Conservation (phyloP, 2,113 vertebrate genomes). For the Zootoca vivipara region DNA sequence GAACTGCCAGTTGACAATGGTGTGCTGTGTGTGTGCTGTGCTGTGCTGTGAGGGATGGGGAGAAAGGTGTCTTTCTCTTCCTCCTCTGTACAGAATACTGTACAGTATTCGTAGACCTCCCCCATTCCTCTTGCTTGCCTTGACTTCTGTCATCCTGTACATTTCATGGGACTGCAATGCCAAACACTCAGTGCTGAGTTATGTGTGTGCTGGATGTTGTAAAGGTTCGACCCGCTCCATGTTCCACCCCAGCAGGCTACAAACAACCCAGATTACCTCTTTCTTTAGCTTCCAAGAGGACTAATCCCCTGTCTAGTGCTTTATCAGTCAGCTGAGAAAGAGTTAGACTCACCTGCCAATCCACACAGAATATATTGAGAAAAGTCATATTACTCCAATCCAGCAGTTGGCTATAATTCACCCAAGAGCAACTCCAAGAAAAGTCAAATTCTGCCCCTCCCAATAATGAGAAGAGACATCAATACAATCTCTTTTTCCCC, state of each 20-base stretch:
- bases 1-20: neutral
- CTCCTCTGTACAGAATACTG: conserved; percentile 61
- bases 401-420: conserved; percentile 51
- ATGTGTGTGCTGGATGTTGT: conserved; percentile 43
- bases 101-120: conserved; percentile 62
- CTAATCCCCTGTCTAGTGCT: conserved; percentile 71
- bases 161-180: conserved; percentile 37
- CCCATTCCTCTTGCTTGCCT: conserved; percentile 44
- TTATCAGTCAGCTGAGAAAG: conserved; percentile 73
- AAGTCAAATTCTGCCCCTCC: conserved; percentile 45
- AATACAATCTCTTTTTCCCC: no score
- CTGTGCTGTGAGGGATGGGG: neutral
- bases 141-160: conserved; percentile 34
- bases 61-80: neutral
- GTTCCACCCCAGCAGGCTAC: conserved; percentile 66
- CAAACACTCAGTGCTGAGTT: conserved; percentile 47
- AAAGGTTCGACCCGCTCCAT: conserved; percentile 60
- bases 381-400: conserved; percentile 45
- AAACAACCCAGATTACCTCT: conserved; percentile 71
- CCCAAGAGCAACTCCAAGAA: conserved; percentile 29
- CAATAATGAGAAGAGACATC: conserved; percentile 35
- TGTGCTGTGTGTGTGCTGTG: neutral
- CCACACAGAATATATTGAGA: conserved; percentile 69
- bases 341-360: conserved; percentile 71
- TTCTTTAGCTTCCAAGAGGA: conserved; percentile 72